Percentiles rank a stretch among this genome's conserved stretches.
phyloP scores from a whole-genome alignment of 2,113 vertebrate genomes.

The Elaphurus davidianus region DNA sequence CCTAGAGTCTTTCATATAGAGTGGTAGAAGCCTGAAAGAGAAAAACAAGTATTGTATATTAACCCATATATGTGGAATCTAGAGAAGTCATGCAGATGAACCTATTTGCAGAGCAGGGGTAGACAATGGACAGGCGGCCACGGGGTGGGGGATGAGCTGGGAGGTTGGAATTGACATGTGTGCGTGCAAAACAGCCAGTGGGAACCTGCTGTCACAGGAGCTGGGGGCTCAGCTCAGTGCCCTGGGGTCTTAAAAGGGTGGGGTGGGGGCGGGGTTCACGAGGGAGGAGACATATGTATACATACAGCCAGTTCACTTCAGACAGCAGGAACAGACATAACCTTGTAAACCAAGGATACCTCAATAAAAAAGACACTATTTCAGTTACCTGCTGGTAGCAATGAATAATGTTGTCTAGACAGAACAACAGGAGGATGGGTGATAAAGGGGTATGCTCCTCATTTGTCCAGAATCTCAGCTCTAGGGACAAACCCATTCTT shows the following conservation, averaged over 20 bases:
- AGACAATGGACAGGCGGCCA: neutral
- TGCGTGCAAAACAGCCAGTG: too few species aligned
- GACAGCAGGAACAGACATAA: neutral
- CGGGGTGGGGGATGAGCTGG: too few species aligned
- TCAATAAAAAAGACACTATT: neutral
- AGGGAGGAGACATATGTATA: neutral
- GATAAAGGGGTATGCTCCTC: neutral
- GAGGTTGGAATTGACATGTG: too few species aligned
- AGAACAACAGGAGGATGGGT: neutral
- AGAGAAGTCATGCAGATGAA: neutral
- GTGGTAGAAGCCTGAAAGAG: too few species aligned
- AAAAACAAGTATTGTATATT: too few species aligned
- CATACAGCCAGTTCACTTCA: neutral
- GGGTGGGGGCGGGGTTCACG: accelerated
- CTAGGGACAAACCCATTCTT: neutral
- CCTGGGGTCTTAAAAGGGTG: neutral
- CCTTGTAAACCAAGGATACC: neutral
- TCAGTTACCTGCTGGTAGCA: neutral
- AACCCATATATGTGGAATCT: neutral
- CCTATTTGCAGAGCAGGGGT: neutral
- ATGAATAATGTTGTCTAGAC: neutral
- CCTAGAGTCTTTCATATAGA: too few species aligned
- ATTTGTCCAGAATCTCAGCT: neutral
- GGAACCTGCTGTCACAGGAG: too few species aligned
- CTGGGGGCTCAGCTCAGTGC: neutral